Conservation (phyloP, 2,888 invertebrate genomes). For the Rhagonycha lutea region DNA sequence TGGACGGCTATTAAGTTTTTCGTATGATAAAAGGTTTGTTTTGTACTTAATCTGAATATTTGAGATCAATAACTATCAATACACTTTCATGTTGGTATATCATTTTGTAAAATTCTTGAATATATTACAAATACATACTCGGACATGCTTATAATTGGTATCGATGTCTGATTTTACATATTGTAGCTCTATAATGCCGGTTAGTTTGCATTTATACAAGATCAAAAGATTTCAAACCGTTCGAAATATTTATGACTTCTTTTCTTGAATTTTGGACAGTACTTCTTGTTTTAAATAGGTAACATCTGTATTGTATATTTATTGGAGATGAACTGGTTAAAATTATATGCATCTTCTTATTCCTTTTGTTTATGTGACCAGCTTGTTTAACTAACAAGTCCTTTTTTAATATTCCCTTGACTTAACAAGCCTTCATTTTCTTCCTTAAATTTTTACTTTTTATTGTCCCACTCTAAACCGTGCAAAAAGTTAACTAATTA, state of each 20-base stretch:
- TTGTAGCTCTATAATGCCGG: conserved; percentile 34
- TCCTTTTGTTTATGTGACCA: conserved; percentile 20
- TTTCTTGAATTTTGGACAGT: conserved; percentile 36
- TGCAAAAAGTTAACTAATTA: neutral
- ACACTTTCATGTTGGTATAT: conserved; percentile 33
- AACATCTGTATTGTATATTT: conserved; percentile 39
- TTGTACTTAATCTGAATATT: conserved; percentile 12
- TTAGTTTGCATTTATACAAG: conserved; percentile 42
- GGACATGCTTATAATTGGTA: conserved; percentile 41
- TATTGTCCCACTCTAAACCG: no score
- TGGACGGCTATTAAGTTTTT: neutral
- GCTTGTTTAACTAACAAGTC: conserved; percentile 9
- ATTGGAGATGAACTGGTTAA: conserved; percentile 18
- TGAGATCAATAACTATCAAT: conserved; percentile 31
- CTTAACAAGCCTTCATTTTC: neutral
- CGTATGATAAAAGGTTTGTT: neutral
- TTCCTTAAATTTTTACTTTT: neutral
- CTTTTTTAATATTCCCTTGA: neutral
- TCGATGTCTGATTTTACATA: conserved; percentile 34
- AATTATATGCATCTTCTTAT: conserved; percentile 12
- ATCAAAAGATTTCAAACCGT: conserved; percentile 40
- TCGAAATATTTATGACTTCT: conserved; percentile 41
- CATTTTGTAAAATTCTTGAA: conserved; percentile 34
- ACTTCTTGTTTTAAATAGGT: conserved; percentile 20
- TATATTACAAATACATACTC: conserved; percentile 37